Conservation (phyloP, 2,888 invertebrate genomes). For the Melanostoma scalare region DNA sequence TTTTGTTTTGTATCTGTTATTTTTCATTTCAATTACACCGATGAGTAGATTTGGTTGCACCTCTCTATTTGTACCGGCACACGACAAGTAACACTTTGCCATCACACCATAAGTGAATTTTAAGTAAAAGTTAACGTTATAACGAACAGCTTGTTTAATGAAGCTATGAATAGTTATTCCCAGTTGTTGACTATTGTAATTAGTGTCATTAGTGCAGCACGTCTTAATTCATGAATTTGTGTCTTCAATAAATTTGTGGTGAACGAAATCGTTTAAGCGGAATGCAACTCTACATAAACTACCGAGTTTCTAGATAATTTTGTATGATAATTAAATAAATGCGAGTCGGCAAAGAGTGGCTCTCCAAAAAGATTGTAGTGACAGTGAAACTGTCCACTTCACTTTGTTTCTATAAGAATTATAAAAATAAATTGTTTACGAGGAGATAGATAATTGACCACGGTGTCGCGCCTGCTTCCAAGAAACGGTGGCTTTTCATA, state of each 20-base stretch:
- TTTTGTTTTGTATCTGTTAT: constrained; percentile 19
- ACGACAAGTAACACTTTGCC: neutral
- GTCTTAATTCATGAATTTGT: constrained; percentile 21
- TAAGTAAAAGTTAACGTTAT: constrained; percentile 43
- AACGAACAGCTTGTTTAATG: constrained; percentile 32
- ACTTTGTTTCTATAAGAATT: too few species aligned
- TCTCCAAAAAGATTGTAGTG: too few species aligned
- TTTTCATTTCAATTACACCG: constrained; percentile 45
- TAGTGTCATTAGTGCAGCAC: constrained; percentile 16
- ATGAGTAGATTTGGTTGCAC: constrained; percentile 13
- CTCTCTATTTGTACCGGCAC: neutral
- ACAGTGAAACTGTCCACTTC: too few species aligned
- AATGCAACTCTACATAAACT: neutral
- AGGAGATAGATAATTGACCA: too few species aligned
- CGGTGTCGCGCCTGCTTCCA: too few species aligned
- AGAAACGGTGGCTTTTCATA: too few species aligned
- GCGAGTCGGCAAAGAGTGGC: too few species aligned
- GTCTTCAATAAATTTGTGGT: neutral
- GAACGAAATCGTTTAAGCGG: neutral
- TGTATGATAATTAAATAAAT: too few species aligned
- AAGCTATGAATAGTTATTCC: constrained; percentile 45
- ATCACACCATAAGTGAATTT: constrained; percentile 21
- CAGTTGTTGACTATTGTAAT: constrained; percentile 62
- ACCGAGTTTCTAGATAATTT: too few species aligned
- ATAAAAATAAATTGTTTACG: too few species aligned